Evolutionary conservation across 2,797 vertebrate genomes (phyloP).

Genomic region (Pyrrhura leucotis): DNA sequence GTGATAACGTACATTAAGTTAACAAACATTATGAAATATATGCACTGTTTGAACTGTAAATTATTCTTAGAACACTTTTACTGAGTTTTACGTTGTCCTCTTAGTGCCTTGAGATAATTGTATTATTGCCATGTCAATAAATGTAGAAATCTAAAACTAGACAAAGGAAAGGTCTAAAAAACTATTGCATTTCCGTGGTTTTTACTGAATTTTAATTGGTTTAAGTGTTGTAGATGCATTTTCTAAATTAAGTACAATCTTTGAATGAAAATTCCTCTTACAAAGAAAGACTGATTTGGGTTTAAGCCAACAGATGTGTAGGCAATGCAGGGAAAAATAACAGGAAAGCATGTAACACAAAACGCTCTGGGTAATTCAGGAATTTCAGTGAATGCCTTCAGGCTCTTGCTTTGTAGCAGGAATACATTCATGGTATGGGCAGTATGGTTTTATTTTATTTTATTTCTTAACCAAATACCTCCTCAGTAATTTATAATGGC

Average conservation of each 20-base stretch:
- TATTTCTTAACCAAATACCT: conserved; percentile 91
- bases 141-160: conserved; percentile 72
- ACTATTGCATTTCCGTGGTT: conserved; percentile 61
- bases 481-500: conserved; percentile 90
- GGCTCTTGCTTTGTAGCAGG: conserved; percentile 77
- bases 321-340: conserved; percentile 56
- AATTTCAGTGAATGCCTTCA: conserved; percentile 76
- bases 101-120: conserved; percentile 95
- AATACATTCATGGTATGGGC: conserved; percentile 76
- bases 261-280: conserved; percentile 78
- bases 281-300: conserved; percentile 73
- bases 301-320: conserved; percentile 69
- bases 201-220: conserved; percentile 72
- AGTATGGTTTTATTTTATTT: conserved; percentile 80
- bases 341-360: not conserved
- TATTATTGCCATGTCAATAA: conserved; percentile 91
- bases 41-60: conserved; percentile 99
- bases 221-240: conserved; percentile 73
- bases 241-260: conserved; percentile 82
- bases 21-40: conserved; percentile 92
- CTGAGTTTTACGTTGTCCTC: conserved; percentile 90
- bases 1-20: conserved; percentile 95
- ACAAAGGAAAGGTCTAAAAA: conserved; percentile 69
- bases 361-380: conserved; percentile 74
- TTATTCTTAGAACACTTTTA: conserved; percentile 98